phyloP scores from a whole-genome alignment of 2,888 invertebrate genomes.

The Petrophora chlorosata region DNA sequence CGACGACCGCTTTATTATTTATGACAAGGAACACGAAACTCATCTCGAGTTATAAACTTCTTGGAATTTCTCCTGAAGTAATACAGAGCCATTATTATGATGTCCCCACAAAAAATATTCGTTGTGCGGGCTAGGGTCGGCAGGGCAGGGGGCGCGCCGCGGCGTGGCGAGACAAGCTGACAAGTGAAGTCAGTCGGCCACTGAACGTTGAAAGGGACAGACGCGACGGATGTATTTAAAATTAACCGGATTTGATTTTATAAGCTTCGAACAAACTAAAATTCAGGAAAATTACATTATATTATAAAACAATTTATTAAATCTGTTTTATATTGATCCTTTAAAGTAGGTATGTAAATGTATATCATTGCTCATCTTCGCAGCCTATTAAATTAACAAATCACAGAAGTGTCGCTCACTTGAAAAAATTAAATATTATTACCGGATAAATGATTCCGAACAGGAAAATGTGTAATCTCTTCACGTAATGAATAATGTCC shows the following conservation, averaged over 20 bases:
- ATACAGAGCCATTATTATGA: constrained; percentile 84
- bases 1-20: constrained; percentile 84
- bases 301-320: too few relatives aligned
- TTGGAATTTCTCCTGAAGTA: constrained; percentile 84
- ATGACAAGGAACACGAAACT: constrained; percentile 84
- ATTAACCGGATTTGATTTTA: too few relatives aligned
- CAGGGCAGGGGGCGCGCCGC: constrained; percentile 48
- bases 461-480: background rate
- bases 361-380: too few relatives aligned
- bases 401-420: too few relatives aligned
- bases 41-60: constrained; percentile 85
- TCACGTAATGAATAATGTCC: background rate
- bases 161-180: background rate
- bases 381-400: too few relatives aligned
- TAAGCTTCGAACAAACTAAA: too few relatives aligned
- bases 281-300: too few relatives aligned
- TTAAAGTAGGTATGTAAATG: too few relatives aligned
- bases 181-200: constrained; percentile 11
- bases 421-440: too few relatives aligned
- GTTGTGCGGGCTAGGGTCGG: constrained; percentile 64
- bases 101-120: constrained; percentile 83
- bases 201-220: background rate
- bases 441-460: background rate
- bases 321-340: too few relatives aligned
- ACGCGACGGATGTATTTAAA: too few relatives aligned